These are phyloP conservation scores for Bembecia ichneumoniformis DNA, from an alignment of 2,888 invertebrate species.

Conservation along the genomic window DNA sequence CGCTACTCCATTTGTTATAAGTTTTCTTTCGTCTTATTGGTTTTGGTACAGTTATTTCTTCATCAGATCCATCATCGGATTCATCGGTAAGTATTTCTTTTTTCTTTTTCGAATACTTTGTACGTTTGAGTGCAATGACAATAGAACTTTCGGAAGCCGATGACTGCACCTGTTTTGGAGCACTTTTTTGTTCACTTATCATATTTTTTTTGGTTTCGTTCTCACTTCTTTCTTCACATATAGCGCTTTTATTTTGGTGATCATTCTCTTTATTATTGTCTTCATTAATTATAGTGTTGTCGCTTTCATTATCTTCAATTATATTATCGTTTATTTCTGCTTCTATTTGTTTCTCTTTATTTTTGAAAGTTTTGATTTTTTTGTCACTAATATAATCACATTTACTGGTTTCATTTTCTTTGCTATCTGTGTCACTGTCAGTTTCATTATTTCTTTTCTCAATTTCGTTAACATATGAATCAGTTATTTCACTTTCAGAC, in stretches of 20 bases:
- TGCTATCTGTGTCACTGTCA: neutral
- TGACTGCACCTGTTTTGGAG: neutral
- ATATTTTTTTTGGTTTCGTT: slow-evolving; percentile 1
- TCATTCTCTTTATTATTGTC: slow-evolving; percentile 1
- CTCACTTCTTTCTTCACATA: slow-evolving; percentile 1
- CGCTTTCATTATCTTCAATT: neutral
- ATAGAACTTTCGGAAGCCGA: slow-evolving; percentile 1
- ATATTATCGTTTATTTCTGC: neutral
- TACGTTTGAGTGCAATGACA: slow-evolving; percentile 1
- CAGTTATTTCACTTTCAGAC: slow-evolving; percentile 1
- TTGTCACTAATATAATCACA: neutral
- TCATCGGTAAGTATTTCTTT: slow-evolving; percentile 1
- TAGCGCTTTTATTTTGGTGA: slow-evolving; percentile 1
- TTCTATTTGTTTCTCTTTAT: slow-evolving; percentile 2
- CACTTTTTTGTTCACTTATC: slow-evolving; percentile 1
- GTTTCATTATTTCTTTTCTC: slow-evolving; percentile 1
- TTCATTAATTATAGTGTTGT: slow-evolving; percentile 1
- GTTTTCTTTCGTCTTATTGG: slow-evolving; percentile 2
- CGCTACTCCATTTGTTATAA: slow-evolving; percentile 2
- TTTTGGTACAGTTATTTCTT: slow-evolving; percentile 1
- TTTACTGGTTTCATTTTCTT: neutral
- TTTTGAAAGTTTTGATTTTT: slow-evolving; percentile 1
- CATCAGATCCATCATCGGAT: slow-evolving; percentile 1
- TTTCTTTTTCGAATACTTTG: slow-evolving; percentile 1
- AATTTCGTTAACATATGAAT: slow-evolving; percentile 2